Evolutionary conservation across 2,113 vertebrate species (phyloP).

Genomic region (Bambusicola thoracicus): DNA sequence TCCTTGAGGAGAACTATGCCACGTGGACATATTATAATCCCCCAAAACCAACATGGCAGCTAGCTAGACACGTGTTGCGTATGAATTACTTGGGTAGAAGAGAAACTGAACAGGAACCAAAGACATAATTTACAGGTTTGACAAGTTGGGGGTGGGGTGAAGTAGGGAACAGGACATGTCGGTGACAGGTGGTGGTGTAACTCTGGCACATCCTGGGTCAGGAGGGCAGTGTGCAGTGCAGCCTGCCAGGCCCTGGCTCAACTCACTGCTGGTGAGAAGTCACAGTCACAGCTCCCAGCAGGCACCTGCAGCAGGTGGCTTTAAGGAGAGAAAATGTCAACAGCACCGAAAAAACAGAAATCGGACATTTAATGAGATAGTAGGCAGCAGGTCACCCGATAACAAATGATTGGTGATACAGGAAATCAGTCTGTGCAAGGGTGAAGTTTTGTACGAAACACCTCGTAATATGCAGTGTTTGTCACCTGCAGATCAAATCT

Average conservation of each 20-base stretch:
- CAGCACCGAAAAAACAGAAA: background rate
- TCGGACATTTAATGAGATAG: background rate
- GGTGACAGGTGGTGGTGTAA: constrained; percentile 42
- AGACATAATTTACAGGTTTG: constrained; percentile 38
- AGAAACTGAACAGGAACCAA: constrained; percentile 47
- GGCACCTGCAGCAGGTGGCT: constrained; percentile 27
- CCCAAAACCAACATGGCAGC: background rate
- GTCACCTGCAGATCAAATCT: constrained; percentile 46
- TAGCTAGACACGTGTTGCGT: background rate
- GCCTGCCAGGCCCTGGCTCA: constrained; percentile 30
- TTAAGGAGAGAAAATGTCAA: constrained; percentile 11
- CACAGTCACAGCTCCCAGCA: background rate
- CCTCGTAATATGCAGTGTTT: background rate
- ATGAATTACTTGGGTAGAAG: constrained; percentile 27
- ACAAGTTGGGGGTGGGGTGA: background rate
- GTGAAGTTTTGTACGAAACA: constrained; percentile 50
- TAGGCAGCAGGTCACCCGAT: constrained; percentile 1
- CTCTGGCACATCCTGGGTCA: constrained; percentile 60
- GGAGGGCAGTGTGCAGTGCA: constrained; percentile 40
- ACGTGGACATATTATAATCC: background rate
- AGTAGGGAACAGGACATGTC: constrained; percentile 47
- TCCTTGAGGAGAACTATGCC: background rate
- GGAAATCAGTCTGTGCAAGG: constrained; percentile 23
- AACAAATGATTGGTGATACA: background rate
- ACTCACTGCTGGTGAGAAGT: constrained; percentile 5